Evolutionary conservation across 2,888 invertebrate genomes (phyloP).

Genomic region (Frankliniella intonsa): DNA sequence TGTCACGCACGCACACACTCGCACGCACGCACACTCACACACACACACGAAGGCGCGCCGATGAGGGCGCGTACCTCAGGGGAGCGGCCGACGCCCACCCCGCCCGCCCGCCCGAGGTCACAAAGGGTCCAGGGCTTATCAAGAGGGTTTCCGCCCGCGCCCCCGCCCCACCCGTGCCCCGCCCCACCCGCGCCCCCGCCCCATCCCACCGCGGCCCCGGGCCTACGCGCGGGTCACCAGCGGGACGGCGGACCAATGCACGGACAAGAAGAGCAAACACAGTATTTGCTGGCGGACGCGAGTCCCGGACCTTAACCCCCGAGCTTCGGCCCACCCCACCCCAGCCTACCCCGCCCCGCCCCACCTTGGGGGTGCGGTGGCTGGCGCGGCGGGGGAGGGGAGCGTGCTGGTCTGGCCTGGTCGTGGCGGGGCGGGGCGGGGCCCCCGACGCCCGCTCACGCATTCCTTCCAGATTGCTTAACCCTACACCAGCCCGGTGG

Average conservation of each 20-base stretch:
- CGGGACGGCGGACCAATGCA: too few species aligned
- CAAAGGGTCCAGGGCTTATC: neutral
- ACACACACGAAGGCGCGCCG: neutral
- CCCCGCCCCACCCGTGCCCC: neutral
- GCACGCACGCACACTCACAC: neutral
- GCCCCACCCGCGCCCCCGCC: too few species aligned
- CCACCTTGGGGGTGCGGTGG: neutral
- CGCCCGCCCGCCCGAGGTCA: neutral
- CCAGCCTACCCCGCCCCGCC: too few species aligned
- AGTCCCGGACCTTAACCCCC: too few species aligned
- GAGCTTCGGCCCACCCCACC: too few species aligned
- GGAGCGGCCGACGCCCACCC: neutral
- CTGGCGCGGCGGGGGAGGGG: neutral
- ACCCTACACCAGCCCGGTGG: neutral
- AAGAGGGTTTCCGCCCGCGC: neutral
- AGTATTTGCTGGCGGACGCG: too few species aligned
- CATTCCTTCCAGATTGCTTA: slow-evolving; percentile 22
- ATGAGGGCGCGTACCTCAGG: neutral
- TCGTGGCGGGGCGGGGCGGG: neutral
- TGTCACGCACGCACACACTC: neutral
- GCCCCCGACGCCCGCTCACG: neutral
- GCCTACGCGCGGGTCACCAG: too few species aligned
- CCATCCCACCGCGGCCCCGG: too few species aligned
- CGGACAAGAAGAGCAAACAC: too few species aligned
- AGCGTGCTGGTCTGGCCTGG: neutral